Evolutionary conservation across 2,888 invertebrate species (phyloP).

Genomic region (Coleophora deauratella): DNA sequence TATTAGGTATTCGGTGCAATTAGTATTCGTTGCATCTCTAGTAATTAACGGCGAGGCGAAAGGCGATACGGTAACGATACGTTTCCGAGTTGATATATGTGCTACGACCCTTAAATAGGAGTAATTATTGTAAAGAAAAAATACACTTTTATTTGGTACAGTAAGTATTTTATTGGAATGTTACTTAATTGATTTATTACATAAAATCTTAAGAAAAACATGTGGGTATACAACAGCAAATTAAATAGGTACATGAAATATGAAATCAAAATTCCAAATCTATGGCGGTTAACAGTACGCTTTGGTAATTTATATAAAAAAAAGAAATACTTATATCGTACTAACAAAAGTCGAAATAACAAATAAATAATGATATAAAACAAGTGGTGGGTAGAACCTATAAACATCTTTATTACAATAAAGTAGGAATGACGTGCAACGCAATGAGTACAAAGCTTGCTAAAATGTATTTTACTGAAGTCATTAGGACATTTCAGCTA

Average conservation of each 20-base stretch:
- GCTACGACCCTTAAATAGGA: too few relatives aligned
- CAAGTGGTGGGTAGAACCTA: conserved; percentile 25
- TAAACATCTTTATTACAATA: neutral
- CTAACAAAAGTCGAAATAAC: conserved; percentile 18
- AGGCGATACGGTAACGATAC: too few relatives aligned
- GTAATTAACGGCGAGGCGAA: too few relatives aligned
- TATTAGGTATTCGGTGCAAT: too few relatives aligned
- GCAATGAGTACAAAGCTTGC: neutral
- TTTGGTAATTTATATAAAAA: conserved; percentile 33
- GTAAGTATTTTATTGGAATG: conserved; percentile 65
- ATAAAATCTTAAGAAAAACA: conserved; percentile 38
- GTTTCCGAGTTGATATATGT: too few relatives aligned
- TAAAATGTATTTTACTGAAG: neutral
- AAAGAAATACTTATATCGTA: conserved; percentile 9
- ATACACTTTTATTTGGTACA: conserved; percentile 40
- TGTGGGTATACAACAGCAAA: conserved; percentile 32
- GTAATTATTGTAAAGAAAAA: conserved; percentile 6
- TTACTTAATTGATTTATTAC: conserved; percentile 44
- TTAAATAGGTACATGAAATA: conserved; percentile 12
- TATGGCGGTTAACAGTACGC: conserved; percentile 49
- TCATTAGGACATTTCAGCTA: too few relatives aligned
- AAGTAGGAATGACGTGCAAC: neutral
- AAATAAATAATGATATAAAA: conserved; percentile 19
- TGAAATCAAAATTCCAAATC: conserved; percentile 27
- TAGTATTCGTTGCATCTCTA: too few relatives aligned